These are phyloP conservation scores for Cepphus grylle DNA, from an alignment of 2,113 vertebrate species.

Conservation along the genomic window DNA sequence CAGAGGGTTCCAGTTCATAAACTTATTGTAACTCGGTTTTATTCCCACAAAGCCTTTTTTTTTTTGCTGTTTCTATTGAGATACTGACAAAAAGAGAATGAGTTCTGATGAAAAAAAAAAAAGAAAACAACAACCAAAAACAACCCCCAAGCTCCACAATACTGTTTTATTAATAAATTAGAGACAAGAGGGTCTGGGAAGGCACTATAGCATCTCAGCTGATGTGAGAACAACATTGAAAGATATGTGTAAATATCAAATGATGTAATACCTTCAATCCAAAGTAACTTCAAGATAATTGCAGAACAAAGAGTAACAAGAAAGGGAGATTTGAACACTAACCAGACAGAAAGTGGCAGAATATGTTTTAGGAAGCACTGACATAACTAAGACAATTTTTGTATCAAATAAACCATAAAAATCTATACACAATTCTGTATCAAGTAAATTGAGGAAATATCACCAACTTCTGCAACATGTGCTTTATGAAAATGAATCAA, in stretches of 20 bases:
- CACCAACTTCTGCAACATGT: neutral
- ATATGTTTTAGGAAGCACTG: neutral
- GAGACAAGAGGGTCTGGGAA: neutral
- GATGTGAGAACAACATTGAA: neutral
- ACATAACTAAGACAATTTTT: neutral
- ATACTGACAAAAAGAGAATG: neutral
- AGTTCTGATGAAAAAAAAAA: neutral
- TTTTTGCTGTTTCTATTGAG: neutral
- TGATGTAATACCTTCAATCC: neutral
- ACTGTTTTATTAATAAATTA: neutral
- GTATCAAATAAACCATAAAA: neutral
- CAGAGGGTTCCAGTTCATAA: neutral
- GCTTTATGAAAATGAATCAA: neutral
- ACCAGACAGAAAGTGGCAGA: neutral
- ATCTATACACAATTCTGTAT: neutral
- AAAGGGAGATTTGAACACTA: neutral
- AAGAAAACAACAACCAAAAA: neutral
- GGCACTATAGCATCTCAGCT: neutral
- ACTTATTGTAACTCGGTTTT: neutral
- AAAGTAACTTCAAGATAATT: neutral
- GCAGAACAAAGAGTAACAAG: neutral
- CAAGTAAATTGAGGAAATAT: neutral
- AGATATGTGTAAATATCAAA: neutral
- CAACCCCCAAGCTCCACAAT: fast-evolving
- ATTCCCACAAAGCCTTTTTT: neutral